phyloP scores from a whole-genome alignment of 2,888 invertebrate genomes.

The Drosophila diplacantha region DNA sequence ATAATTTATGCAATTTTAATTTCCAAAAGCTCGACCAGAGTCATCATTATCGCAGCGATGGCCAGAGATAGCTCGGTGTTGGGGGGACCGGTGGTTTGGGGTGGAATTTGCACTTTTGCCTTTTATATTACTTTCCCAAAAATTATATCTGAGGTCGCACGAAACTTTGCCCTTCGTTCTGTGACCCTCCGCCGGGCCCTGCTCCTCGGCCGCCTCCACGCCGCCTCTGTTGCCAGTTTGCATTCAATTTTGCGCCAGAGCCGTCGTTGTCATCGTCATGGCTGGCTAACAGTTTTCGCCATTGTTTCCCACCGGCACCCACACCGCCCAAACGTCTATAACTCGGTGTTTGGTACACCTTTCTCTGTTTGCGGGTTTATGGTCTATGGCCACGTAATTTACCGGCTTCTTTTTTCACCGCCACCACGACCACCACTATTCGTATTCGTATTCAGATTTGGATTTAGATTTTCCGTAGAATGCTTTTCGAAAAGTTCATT shows the following conservation, averaged over 20 bases:
- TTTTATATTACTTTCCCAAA: conserved; percentile 42
- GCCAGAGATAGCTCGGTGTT: conserved; percentile 5
- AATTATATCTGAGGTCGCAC: conserved; percentile 35
- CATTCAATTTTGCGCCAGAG: conserved; percentile 50
- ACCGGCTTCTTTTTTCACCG: conserved; percentile 50
- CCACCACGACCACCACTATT: conserved; percentile 37
- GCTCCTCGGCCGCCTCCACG: neutral
- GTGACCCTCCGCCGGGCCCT: conserved; percentile 11
- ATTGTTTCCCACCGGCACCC: conserved; percentile 47
- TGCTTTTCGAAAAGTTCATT: conserved; percentile 65
- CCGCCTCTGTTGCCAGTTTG: conserved; percentile 28
- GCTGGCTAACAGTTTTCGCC: conserved; percentile 67
- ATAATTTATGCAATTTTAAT: conserved; percentile 46
- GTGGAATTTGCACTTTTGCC: conserved; percentile 38
- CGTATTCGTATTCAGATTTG: conserved; percentile 52
- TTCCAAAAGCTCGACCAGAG: conserved; percentile 40
- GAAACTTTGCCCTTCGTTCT: conserved; percentile 38
- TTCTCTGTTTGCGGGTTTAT: conserved; percentile 52
- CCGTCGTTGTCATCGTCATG: conserved; percentile 58
- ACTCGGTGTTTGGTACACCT: conserved; percentile 23
- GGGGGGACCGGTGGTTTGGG: neutral
- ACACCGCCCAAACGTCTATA: conserved; percentile 16
- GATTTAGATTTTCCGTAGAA: conserved; percentile 62
- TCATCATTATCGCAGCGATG: conserved; percentile 40
- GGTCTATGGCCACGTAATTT: conserved; percentile 68